Percentiles rank a stretch among this genome's conserved stretches.
Conservation (phyloP, 2,113 vertebrate genomes). For the Actinemys pallida region DNA sequence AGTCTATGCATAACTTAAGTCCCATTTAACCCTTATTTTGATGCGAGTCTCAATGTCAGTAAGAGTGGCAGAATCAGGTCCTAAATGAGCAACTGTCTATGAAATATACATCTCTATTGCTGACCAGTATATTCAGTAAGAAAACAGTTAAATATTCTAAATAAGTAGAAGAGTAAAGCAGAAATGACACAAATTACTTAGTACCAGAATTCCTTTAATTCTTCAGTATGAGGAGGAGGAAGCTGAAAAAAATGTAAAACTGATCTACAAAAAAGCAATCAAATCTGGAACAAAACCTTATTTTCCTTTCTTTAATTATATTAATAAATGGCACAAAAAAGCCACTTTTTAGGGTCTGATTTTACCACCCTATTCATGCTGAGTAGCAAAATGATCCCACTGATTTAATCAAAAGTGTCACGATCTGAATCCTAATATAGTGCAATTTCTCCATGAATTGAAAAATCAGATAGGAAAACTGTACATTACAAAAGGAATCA, state of each 20-base stretch:
- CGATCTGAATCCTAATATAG: background rate
- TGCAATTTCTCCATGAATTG: background rate
- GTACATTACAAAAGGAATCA: background rate
- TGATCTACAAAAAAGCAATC: background rate
- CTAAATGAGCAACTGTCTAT: background rate
- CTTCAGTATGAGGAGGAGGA: background rate
- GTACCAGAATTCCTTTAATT: background rate
- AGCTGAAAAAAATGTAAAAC: background rate
- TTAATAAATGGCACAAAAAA: background rate
- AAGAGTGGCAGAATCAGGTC: background rate
- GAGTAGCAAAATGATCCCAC: background rate
- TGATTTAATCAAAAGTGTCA: background rate
- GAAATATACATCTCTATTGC: background rate
- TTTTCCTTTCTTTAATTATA: background rate
- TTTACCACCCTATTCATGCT: background rate
- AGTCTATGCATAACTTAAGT: background rate
- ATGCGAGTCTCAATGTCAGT: background rate
- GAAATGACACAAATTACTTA: background rate
- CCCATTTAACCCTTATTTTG: background rate
- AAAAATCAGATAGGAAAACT: background rate
- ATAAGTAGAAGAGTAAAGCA: background rate
- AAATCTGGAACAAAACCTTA: background rate
- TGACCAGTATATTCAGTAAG: background rate
- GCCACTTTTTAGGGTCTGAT: background rate
- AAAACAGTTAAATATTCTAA: background rate